Evolutionary conservation across 2,113 vertebrate species (phyloP).

Genomic region (Gambusia holbrooki): DNA sequence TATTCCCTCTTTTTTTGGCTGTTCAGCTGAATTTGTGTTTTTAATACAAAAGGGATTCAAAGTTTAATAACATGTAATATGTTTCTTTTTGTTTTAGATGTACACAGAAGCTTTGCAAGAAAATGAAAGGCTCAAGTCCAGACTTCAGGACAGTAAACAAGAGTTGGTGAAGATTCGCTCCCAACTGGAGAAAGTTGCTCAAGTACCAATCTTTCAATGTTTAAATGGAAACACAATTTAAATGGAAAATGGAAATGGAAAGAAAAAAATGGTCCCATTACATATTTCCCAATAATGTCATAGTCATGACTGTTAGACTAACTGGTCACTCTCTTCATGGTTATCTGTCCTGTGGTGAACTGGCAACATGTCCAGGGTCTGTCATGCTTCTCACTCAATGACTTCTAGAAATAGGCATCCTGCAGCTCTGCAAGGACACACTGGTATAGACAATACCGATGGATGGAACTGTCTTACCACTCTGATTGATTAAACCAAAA

Average conservation of each 20-base stretch:
- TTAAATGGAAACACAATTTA: too few relatives aligned
- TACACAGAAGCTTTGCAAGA: slow-evolving; percentile 92
- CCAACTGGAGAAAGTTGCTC: slow-evolving; percentile 89
- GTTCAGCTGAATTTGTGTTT: background rate
- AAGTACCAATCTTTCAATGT: slow-evolving; percentile 78
- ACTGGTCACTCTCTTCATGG: background rate
- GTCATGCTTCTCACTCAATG: background rate
- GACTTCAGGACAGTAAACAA: slow-evolving; percentile 90
- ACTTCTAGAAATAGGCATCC: background rate
- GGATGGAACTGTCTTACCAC: background rate
- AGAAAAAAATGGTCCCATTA: background rate
- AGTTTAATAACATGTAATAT: background rate
- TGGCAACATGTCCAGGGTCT: background rate
- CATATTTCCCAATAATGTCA: too few relatives aligned
- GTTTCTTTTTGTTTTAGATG: slow-evolving; percentile 75
- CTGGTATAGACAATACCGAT: background rate
- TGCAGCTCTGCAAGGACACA: background rate
- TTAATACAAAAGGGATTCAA: background rate
- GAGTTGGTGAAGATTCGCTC: slow-evolving; percentile 88
- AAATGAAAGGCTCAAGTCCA: slow-evolving; percentile 93
- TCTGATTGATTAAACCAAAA: background rate
- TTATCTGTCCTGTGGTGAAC: background rate
- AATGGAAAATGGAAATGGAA: too few relatives aligned
- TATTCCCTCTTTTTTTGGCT: background rate
- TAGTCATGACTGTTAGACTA: background rate